Evolutionary conservation across 2,797 vertebrate species (phyloP).

Genomic region (Eulemur albifrons): DNA sequence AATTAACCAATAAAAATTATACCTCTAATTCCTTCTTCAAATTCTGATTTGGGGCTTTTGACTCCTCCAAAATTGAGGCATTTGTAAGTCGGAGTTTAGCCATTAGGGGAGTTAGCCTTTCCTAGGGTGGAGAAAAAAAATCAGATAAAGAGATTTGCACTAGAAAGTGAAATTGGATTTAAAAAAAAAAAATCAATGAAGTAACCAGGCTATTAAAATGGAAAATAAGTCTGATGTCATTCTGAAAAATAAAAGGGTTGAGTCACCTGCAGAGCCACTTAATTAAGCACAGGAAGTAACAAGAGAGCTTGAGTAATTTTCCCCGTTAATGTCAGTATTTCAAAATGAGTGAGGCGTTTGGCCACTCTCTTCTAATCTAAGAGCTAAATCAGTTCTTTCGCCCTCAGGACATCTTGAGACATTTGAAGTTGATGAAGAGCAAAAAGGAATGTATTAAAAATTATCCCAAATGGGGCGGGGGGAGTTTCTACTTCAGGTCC

Average conservation of each 20-base stretch:
- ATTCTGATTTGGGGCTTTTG: background rate
- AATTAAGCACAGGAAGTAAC: constrained; percentile 74
- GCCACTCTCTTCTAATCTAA: constrained; percentile 62
- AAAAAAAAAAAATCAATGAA: constrained; percentile 73
- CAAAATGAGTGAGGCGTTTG: constrained; percentile 56
- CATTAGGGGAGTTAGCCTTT: background rate
- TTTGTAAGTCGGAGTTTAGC: background rate
- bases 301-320: constrained; percentile 68
- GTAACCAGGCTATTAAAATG: constrained; percentile 79
- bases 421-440: constrained; percentile 57
- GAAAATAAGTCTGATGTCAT: constrained; percentile 82
- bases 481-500: background rate
- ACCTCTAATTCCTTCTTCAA: background rate
- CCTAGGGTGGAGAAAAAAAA: background rate
- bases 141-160: constrained; percentile 41
- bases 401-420: constrained; percentile 63
- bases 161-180: constrained; percentile 74
- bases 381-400: constrained; percentile 63
- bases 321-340: constrained; percentile 70
- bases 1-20: background rate
- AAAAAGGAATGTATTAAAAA: constrained; percentile 56
- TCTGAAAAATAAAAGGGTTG: constrained; percentile 74
- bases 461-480: background rate
- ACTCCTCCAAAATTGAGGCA: background rate
- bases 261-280: constrained; percentile 75